Percentiles rank a stretch among this genome's conserved stretches.
Conservation (phyloP, 2,888 invertebrate genomes). For the Diaprepes abbreviatus region DNA sequence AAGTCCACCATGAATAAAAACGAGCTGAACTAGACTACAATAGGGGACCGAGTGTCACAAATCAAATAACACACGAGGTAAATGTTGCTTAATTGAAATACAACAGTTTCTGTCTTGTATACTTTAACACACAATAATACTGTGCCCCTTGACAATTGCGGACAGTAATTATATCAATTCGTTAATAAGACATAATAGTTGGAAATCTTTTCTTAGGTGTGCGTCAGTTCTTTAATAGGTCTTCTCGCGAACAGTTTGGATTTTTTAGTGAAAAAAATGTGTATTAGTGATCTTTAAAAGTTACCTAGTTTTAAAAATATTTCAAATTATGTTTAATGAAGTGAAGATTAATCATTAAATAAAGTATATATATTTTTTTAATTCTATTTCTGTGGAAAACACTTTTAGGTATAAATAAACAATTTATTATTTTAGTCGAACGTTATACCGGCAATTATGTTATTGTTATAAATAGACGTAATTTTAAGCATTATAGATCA, state of each 20-base stretch:
- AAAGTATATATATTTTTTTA: no score
- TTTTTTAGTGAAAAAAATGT: neutral
- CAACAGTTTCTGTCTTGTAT: constrained; percentile 18
- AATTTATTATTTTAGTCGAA: no score
- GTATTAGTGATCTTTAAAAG: neutral
- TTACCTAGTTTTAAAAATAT: no score
- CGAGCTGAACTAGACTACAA: constrained; percentile 25
- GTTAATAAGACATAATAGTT: constrained; percentile 37
- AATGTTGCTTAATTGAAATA: constrained; percentile 36
- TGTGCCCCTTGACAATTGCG: constrained; percentile 32
- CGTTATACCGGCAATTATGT: no score
- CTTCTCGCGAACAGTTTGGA: constrained; percentile 4
- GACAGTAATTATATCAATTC: constrained; percentile 33
- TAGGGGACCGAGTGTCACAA: constrained; percentile 30
- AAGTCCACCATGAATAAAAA: neutral
- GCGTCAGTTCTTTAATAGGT: constrained; percentile 14
- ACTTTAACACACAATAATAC: constrained; percentile 24
- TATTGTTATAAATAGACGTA: no score
- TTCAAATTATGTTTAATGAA: no score
- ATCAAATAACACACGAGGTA: constrained; percentile 39
- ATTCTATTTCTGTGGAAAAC: no score
- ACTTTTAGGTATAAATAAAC: no score
- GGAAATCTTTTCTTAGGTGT: constrained; percentile 29
- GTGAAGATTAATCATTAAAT: no score
- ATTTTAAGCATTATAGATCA: no score